Evolutionary conservation across 2,888 invertebrate genomes (phyloP), one percentile per base, ranked within the genome.

Genomic region (Tetragonula carbonaria): DNA sequence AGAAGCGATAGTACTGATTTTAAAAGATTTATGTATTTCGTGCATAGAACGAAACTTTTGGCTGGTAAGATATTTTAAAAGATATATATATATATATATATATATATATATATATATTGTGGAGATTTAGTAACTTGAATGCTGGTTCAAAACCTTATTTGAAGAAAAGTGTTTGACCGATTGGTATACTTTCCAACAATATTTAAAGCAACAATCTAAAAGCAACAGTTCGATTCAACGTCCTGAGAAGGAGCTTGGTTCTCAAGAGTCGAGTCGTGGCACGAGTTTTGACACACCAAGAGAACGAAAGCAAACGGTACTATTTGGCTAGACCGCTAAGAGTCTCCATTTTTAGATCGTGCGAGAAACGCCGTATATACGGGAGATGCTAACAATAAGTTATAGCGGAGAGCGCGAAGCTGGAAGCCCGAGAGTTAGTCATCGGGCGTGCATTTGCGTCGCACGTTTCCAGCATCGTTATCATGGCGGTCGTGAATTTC

Each of bases 341-440:
- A 63, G 59, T 16, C 45, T 83, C 82, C 82, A 82, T 82, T 83
- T 83, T 83, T 83, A 83, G 85, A 74, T 18, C 79, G 11, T 72
- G 23, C 38, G 45, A 66, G 66, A 59, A 55, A 50, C 51, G 51
- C 65, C 63, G 28, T 55, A 63, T n/a, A 59, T n/a, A 62, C 62
- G 23, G 45, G 45, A 72, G 65, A 59, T 23, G 67, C 55, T 65
- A 80, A 62, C 62, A 59, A 59, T 28, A 62, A 65, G 62, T 53
- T 53, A 78, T 67, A 82, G 67, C 63, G 50, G 33, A 51, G 62
- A 45, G 57, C 38, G 21, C 74, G 63, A 59, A 16, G 50, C 28
- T 75, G 74, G 55, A 67, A 71, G 72, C 23, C 14, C 65, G 53
- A 38, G 83, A 66, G 78, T 83, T 77, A 83, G 84, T 84, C 84